phyloP scores from a whole-genome alignment of 2,113 vertebrate genomes.

The Protobothrops flavoviridis region DNA sequence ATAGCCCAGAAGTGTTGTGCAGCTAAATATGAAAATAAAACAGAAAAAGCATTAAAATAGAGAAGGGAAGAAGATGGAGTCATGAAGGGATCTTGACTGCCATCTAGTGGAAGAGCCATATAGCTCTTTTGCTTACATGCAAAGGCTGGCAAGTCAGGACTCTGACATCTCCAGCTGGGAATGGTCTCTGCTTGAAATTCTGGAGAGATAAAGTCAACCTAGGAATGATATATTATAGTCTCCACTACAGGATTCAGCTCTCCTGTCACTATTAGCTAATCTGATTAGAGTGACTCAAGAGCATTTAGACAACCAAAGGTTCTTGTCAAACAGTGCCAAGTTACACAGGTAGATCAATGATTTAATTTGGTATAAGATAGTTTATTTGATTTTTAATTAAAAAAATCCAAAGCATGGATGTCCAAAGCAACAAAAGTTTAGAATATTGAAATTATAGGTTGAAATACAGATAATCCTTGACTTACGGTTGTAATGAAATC shows the following conservation, averaged over 20 bases:
- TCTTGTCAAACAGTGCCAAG: neutral
- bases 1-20: neutral
- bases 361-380: neutral
- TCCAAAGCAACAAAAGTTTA: neutral
- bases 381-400: neutral
- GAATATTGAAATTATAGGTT: neutral
- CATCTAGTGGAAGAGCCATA: neutral
- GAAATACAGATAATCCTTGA: neutral
- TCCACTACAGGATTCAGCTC: neutral
- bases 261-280: neutral
- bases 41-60: neutral
- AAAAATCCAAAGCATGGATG: neutral
- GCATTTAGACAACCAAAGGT: neutral
- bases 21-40: neutral
- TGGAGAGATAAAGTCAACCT: neutral
- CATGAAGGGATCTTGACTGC: neutral
- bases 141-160: neutral
- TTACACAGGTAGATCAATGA: neutral
- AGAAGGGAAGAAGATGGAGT: neutral
- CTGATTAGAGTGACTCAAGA: neutral
- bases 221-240: neutral
- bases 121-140: neutral
- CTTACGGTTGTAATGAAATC: neutral
- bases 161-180: neutral
- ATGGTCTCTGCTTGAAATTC: neutral